phyloP scores from a whole-genome alignment of 1,140 invertebrate species.

The Listronotus oregonensis region DNA sequence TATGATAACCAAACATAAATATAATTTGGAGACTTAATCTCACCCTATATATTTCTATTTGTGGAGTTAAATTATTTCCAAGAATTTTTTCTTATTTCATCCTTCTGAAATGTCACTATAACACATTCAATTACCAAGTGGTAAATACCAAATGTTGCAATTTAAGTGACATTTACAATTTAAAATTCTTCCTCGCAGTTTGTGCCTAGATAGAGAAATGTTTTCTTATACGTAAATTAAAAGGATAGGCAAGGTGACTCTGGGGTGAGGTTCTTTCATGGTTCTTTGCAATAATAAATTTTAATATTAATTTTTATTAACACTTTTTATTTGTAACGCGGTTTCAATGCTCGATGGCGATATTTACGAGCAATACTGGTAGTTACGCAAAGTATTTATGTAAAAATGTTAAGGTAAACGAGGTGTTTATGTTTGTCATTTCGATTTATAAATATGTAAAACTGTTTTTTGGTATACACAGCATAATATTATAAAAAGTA shows the following conservation, averaged over 20 bases:
- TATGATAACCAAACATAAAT: too few relatives aligned
- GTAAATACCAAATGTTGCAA: constrained; percentile 1
- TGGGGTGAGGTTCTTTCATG: constrained; percentile 10
- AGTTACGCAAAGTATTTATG: constrained; percentile 4
- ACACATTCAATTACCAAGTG: too few relatives aligned
- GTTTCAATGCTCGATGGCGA: too few relatives aligned
- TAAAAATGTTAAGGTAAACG: constrained; percentile 4
- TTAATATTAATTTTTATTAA: too few relatives aligned
- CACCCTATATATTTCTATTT: too few relatives aligned
- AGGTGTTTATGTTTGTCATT: background rate
- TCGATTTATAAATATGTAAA: background rate
- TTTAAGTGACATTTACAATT: too few relatives aligned
- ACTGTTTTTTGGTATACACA: background rate
- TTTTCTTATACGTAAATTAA: constrained; percentile 9
- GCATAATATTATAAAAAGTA: too few relatives aligned
- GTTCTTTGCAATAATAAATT: background rate
- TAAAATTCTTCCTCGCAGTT: too few relatives aligned
- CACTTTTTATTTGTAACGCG: too few relatives aligned
- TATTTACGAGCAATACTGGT: background rate
- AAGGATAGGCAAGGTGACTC: constrained; percentile 26
- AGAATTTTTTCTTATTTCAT: background rate
- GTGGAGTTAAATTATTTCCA: too few relatives aligned
- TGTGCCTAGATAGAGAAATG: background rate
- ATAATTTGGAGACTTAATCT: too few relatives aligned
- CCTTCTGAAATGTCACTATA: too few relatives aligned